Percentiles rank a stretch among this genome's conserved stretches.
phyloP scores from a whole-genome alignment of 2,797 vertebrate species.

The Loris lydekkerianus region DNA sequence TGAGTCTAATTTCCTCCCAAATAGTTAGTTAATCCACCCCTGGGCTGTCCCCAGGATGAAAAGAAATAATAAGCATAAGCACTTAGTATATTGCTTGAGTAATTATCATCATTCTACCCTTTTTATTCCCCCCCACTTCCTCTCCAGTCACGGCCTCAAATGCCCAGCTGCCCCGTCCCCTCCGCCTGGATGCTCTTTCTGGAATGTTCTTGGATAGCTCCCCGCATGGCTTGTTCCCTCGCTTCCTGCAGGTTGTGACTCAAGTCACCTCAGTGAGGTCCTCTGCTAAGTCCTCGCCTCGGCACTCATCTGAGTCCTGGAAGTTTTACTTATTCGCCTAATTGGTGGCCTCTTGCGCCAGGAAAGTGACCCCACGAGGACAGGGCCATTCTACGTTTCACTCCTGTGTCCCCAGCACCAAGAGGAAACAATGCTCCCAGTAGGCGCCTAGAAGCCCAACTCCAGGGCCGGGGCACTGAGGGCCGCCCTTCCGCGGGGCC shows the following conservation, averaged over 20 bases:
- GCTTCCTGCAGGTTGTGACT: background rate
- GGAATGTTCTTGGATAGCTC: background rate
- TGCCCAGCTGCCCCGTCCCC: background rate
- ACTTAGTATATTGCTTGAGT: background rate
- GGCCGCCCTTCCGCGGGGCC: background rate
- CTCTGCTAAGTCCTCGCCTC: background rate
- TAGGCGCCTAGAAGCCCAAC: background rate
- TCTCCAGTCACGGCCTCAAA: background rate
- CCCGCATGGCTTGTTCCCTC: background rate
- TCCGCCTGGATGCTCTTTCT: background rate
- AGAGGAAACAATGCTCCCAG: background rate
- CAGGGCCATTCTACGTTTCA: background rate
- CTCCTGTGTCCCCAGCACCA: background rate
- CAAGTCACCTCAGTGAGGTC: background rate
- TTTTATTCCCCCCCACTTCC: no score
- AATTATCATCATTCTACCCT: background rate
- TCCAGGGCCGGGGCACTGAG: background rate
- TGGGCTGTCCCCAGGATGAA: background rate
- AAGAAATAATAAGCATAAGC: background rate
- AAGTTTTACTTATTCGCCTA: background rate
- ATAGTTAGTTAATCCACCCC: background rate
- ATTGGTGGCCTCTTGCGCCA: background rate
- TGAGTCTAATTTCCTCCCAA: conserved; percentile 34
- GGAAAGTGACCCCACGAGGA: background rate
- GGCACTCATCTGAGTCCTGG: background rate